These are phyloP conservation scores for Oophaga pumilio DNA, from an alignment of 2,113 vertebrate genomes.

Conservation along the genomic window DNA sequence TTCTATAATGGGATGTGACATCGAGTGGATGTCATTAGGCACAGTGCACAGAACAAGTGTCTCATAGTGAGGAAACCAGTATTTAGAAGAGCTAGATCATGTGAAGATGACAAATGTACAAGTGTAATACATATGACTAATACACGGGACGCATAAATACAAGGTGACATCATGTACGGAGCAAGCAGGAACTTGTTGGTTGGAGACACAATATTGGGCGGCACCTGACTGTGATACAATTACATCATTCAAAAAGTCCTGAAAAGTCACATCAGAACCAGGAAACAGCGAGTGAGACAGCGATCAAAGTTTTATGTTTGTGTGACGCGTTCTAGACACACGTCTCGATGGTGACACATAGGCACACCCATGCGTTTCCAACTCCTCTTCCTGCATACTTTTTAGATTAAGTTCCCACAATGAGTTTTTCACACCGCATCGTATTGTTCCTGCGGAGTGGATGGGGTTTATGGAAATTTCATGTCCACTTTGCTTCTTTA, in stretches of 20 bases:
- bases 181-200: background rate
- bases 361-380: background rate
- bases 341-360: background rate
- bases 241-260: background rate
- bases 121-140: background rate
- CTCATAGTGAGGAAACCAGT: background rate
- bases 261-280: background rate
- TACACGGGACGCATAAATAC: background rate
- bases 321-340: background rate
- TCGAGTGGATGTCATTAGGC: background rate
- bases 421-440: no score
- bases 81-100: background rate
- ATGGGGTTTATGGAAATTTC: no score
- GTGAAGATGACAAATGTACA: background rate
- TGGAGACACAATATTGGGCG: background rate
- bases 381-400: background rate
- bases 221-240: background rate
- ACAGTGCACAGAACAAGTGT: background rate
- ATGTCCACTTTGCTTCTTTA: no score
- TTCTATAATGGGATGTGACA: background rate
- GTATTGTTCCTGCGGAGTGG: no score
- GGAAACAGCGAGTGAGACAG: background rate
- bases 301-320: background rate
- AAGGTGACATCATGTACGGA: background rate
- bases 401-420: no score